A percentile compares a stretch with the other conserved stretches of the same genome.
Conservation (phyloP, 2,888 invertebrate species). For the Euproctis similis region DNA sequence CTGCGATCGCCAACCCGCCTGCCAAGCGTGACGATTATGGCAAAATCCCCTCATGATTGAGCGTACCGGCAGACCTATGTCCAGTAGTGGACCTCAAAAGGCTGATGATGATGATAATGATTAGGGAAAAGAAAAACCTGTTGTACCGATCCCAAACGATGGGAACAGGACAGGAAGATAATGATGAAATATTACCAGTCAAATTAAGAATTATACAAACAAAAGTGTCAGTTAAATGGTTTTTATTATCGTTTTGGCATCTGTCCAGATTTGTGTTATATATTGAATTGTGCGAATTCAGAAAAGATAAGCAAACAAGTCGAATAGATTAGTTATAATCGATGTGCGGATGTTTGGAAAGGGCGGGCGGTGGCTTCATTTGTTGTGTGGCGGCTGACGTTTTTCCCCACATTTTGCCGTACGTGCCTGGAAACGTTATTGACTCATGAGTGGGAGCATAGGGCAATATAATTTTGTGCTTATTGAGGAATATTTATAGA, state of each 20-base stretch:
- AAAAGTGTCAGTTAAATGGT: constrained; percentile 3
- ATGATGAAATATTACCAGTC: too few relatives aligned
- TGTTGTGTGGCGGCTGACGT: constrained; percentile 17
- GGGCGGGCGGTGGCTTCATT: constrained; percentile 20
- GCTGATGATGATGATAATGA: too few relatives aligned
- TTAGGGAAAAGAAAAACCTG: too few relatives aligned
- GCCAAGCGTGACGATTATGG: too few relatives aligned
- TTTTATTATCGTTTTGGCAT: constrained; percentile 1
- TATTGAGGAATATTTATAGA: constrained; percentile 58
- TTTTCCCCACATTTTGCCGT: constrained; percentile 21
- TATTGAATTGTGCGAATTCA: constrained; percentile 9
- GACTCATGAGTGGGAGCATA: constrained; percentile 24
- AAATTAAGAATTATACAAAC: too few relatives aligned
- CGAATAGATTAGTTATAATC: constrained; percentile 15
- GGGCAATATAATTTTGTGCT: constrained; percentile 54
- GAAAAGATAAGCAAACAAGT: constrained; percentile 16
- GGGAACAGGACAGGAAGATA: too few relatives aligned
- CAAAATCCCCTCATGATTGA: too few relatives aligned
- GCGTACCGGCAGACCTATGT: too few relatives aligned
- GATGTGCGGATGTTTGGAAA: constrained; percentile 24
- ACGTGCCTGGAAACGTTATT: constrained; percentile 45
- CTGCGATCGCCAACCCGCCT: too few relatives aligned
- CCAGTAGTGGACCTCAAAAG: too few relatives aligned
- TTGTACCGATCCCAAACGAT: too few relatives aligned
- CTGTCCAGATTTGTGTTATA: constrained; percentile 4